Base-by-base conservation (phyloP, 2,113 vertebrate genomes). In the Promerops cafer region DNA sequence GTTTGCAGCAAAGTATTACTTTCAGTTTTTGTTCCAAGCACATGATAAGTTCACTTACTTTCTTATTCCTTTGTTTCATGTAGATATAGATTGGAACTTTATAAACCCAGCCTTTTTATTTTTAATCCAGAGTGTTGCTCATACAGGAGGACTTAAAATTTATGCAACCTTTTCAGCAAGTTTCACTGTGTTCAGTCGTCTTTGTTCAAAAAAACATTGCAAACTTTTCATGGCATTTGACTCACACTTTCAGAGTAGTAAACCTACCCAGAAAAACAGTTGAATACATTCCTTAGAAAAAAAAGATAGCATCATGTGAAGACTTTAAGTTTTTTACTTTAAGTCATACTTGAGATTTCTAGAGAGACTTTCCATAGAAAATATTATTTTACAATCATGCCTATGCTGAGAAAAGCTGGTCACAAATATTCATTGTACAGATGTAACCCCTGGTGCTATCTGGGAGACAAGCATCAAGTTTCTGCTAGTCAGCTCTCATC, bases 41-140 rank as follows among this genome's bases (percentile, higher is more conserved):
- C 44, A 22, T n/a, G 31, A 59, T 69, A 30, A 71, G 49, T 20
- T 89, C 28, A 54, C 12, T 75, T 54, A 21, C 11, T 19, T 78
- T 94, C 84, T 91, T 93, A 78, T 90, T 95, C 75, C 19, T 80
- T 96, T 70, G 21, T 78, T 96, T 93, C 85, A 42, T 18, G 61
- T 11, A 86, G 35, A 45, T 74, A 87, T 44, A 65, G 40, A 65
- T 72, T 94, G 52, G 82, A 97, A 84, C 59, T 81, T 61, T 89
- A 90, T 45, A 95, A 97, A 93, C 19, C 2, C 16, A 69, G 13
- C 13, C 27, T 47, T 37, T 92, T 93, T 72, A 86, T 88, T 94
- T 92, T 77, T 88, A 72, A 24, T 92, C 57, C 44, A 89, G 14
- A n/a, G 23, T 89, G 28, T 74, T 81, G 40, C 49, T 88, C 54